Evolutionary conservation across 2,113 vertebrate species (phyloP).

Genomic region (Rattus norvegicus): DNA sequence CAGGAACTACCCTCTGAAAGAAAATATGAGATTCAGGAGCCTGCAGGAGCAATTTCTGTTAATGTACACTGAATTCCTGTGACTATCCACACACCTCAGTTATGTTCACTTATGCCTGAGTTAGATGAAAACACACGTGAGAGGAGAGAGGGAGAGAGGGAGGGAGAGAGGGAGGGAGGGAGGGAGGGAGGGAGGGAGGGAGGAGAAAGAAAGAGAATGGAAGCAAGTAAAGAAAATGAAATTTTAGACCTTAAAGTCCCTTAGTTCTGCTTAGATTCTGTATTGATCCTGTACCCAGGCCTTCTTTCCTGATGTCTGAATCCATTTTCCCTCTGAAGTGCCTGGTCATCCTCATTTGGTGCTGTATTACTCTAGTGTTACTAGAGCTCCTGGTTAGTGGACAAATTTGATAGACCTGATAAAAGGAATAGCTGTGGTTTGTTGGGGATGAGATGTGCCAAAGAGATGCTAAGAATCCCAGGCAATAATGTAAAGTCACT

Average conservation of each 20-base stretch:
- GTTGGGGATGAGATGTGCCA: not conserved
- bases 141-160: not conserved
- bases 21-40: not conserved
- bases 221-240: not conserved
- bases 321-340: not conserved
- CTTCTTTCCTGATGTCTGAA: not conserved
- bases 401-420: not conserved
- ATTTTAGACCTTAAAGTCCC: constrained; percentile 5
- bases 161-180: no score
- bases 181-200: not conserved
- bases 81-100: not conserved
- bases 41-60: constrained; percentile 27
- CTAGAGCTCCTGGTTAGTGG: not conserved
- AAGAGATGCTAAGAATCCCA: not conserved
- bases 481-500: constrained; percentile 35
- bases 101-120: not conserved
- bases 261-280: not conserved
- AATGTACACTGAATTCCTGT: constrained; percentile 8
- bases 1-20: constrained; percentile 35
- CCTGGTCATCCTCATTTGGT: not conserved
- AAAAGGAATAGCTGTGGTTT: not conserved
- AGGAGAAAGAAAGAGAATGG: not conserved
- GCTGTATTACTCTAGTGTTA: not conserved
- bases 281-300: not conserved
- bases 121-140: not conserved